Percentiles rank a stretch among this genome's conserved stretches.
These are phyloP conservation scores for Pantelozetes paolii DNA, from an alignment of 2,888 invertebrate genomes.

Conservation along the genomic window DNA sequence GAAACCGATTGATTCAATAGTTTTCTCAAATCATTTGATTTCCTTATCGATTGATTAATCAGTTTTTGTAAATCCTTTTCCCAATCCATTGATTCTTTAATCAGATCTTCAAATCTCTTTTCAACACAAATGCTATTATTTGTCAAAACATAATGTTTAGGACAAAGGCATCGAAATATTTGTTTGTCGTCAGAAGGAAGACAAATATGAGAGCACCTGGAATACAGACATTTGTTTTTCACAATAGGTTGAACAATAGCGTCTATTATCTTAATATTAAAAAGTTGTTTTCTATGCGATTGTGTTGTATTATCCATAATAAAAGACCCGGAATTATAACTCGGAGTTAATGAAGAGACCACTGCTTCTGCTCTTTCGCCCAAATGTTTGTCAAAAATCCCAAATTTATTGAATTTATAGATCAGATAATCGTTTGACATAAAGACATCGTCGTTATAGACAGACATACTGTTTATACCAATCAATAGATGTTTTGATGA, in stretches of 20 bases:
- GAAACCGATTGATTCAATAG: not conserved
- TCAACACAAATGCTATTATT: not conserved
- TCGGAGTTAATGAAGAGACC: not conserved
- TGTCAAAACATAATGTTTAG: not conserved
- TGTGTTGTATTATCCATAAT: not conserved
- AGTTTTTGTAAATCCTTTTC: slow-evolving; percentile 20
- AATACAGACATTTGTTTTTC: not conserved
- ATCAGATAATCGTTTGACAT: not conserved
- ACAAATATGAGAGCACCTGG: slow-evolving; percentile 13
- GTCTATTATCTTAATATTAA: not conserved
- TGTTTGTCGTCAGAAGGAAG: not conserved
- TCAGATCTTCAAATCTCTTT: not conserved
- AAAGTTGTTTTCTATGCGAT: not conserved
- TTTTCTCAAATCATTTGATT: not conserved
- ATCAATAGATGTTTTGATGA: not conserved
- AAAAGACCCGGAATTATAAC: not conserved
- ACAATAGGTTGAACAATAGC: not conserved
- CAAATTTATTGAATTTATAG: slow-evolving; percentile 7
- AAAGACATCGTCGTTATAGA: not conserved
- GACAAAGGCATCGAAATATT: slow-evolving; percentile 10
- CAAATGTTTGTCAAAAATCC: not conserved
- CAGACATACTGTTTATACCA: not conserved
- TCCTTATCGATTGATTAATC: not conserved
- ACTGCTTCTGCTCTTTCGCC: not conserved
- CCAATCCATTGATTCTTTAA: not conserved